These are phyloP conservation scores for Tupiocoris notatus DNA, from an alignment of 2,888 invertebrate genomes.

Conservation along the genomic window DNA sequence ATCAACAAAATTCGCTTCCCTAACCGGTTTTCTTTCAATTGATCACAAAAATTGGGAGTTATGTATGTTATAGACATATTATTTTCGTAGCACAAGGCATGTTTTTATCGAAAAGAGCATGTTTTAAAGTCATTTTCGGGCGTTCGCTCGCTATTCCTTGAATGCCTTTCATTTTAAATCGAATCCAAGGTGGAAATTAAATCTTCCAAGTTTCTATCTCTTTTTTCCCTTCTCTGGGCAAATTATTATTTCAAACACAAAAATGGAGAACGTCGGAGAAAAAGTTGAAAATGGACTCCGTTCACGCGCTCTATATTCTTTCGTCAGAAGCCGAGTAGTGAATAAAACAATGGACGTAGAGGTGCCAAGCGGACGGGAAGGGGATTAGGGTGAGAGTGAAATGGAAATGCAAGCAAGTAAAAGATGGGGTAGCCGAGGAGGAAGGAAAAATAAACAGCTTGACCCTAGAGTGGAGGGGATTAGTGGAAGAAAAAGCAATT, in stretches of 20 bases:
- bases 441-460: slow-evolving; percentile 3
- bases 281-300: not conserved
- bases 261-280: not conserved
- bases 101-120: no score
- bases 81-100: no score
- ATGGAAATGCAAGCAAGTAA: not conserved
- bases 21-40: no score
- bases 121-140: no score
- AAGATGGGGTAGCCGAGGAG: not conserved
- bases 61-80: no score
- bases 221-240: not conserved
- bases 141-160: no score
- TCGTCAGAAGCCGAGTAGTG: not conserved
- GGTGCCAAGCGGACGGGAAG: not conserved
- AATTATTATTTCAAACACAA: not conserved
- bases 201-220: no score
- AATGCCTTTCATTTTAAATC: no score
- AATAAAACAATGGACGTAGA: slow-evolving; percentile 16
- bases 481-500: slow-evolving; percentile 4
- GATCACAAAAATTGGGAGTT: no score
- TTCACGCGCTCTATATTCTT: no score
- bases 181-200: no score
- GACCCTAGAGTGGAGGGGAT: not conserved
- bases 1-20: no score
- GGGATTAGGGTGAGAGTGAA: slow-evolving; percentile 2